Conservation (phyloP, 2,113 vertebrate species). For the Megaceryle maxima region DNA sequence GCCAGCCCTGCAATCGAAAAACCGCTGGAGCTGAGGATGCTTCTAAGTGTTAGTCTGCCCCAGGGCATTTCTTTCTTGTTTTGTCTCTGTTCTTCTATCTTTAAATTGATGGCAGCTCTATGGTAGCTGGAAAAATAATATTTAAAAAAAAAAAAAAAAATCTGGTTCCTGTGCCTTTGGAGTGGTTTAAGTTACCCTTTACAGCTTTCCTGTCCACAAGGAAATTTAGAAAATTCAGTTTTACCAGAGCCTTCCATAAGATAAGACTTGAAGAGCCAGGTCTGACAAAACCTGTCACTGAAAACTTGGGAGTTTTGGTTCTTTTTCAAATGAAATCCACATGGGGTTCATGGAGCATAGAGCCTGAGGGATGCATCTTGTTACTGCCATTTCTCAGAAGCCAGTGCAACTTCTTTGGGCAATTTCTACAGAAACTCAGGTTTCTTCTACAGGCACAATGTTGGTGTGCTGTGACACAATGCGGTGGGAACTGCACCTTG, state of each 20-base stretch:
- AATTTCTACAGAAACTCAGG: fast-evolving
- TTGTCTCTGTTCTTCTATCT: background rate
- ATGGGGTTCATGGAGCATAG: background rate
- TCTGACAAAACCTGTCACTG: background rate
- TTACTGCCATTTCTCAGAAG: background rate
- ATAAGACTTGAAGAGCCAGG: background rate
- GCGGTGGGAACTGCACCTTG: background rate
- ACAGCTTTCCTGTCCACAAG: background rate
- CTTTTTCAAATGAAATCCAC: background rate
- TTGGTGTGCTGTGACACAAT: fast-evolving
- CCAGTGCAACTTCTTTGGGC: background rate
- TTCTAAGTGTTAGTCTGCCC: background rate
- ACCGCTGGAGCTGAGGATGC: background rate
- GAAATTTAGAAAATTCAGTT: background rate
- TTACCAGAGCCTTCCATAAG: background rate
- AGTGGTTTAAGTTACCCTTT: background rate
- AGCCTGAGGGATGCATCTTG: background rate
- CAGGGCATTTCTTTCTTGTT: background rate
- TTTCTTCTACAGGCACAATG: background rate
- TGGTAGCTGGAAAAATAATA: background rate
- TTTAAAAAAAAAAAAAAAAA: no score
- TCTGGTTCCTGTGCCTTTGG: background rate
- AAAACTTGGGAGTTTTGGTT: background rate
- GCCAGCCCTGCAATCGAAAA: background rate
- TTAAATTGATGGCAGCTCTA: background rate